Percentiles rank a stretch among this genome's conserved stretches.
phyloP scores from a whole-genome alignment of 2,113 vertebrate species.

The Oncorhynchus nerka region DNA sequence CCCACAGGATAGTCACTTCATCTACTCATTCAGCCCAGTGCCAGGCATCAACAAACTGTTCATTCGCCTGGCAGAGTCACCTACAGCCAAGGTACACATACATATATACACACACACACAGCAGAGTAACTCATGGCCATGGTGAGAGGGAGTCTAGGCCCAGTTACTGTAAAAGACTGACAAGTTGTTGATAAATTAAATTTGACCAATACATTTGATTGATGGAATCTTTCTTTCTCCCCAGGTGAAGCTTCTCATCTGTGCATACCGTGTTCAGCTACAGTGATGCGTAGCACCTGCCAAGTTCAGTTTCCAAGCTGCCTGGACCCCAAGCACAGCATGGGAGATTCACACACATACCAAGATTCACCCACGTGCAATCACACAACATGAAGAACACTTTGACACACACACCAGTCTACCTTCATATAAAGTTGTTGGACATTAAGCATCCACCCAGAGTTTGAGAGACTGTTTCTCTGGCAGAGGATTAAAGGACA shows the following conservation, averaged over 20 bases:
- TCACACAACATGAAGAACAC: not conserved
- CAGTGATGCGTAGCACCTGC: conserved; percentile 68
- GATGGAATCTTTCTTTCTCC: conserved; percentile 8
- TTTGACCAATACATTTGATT: not conserved
- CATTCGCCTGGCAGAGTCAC: conserved; percentile 85
- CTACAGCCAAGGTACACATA: conserved; percentile 84
- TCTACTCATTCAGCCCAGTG: conserved; percentile 93
- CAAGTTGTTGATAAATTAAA: not conserved
- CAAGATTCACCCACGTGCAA: not conserved
- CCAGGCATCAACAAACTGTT: conserved; percentile 91
- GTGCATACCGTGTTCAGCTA: conserved; percentile 91
- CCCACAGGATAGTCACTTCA: conserved; percentile 93
- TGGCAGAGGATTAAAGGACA: too few relatives aligned
- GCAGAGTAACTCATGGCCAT: not conserved
- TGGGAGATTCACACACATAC: not conserved
- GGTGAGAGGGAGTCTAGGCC: not conserved
- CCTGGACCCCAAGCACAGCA: not conserved
- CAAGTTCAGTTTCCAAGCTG: not conserved
- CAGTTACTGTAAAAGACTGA: not conserved
- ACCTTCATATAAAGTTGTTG: too few relatives aligned
- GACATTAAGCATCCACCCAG: too few relatives aligned
- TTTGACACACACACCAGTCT: too few relatives aligned
- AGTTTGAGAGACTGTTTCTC: too few relatives aligned
- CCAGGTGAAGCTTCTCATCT: conserved; percentile 93
- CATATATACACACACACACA: not conserved